phyloP scores from a whole-genome alignment of 2,888 invertebrate genomes.

The Graphium colonna region DNA sequence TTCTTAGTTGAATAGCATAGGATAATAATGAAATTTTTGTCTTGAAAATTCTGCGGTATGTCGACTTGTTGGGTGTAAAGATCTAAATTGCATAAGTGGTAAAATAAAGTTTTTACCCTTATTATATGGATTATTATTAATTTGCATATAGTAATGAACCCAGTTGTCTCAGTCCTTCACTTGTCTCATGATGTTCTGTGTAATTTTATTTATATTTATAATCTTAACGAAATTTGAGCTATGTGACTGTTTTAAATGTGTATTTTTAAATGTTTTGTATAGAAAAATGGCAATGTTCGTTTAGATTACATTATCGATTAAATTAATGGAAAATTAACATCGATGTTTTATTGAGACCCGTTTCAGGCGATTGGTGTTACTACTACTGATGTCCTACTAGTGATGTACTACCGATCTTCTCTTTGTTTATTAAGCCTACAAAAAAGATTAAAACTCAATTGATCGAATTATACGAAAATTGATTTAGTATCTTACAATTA shows the following conservation, averaged over 20 bases:
- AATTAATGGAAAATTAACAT: slow-evolving; percentile 38
- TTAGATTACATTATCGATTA: slow-evolving; percentile 48
- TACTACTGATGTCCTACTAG: too few species aligned
- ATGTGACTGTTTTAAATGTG: slow-evolving; percentile 34
- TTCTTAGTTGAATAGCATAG: too few species aligned
- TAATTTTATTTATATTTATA: slow-evolving; percentile 6
- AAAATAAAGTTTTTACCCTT: not conserved
- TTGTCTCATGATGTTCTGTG: not conserved
- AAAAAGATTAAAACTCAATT: too few species aligned
- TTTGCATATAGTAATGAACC: slow-evolving; percentile 2
- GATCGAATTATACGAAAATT: too few species aligned
- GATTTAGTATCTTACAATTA: too few species aligned
- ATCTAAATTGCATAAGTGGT: not conserved
- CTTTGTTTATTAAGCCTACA: too few species aligned
- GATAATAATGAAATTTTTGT: not conserved
- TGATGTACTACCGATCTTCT: too few species aligned
- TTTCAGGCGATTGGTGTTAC: too few species aligned
- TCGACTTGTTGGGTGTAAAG: not conserved
- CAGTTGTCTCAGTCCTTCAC: not conserved
- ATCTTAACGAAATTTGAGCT: slow-evolving; percentile 40
- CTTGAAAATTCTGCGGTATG: not conserved
- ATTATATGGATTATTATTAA: not conserved
- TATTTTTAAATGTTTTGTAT: slow-evolving; percentile 62
- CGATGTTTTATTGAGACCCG: slow-evolving; percentile 33
- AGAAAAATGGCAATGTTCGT: slow-evolving; percentile 43